Evolutionary conservation across 1,140 invertebrate species (phyloP).

Genomic region (Triops cancriformis): DNA sequence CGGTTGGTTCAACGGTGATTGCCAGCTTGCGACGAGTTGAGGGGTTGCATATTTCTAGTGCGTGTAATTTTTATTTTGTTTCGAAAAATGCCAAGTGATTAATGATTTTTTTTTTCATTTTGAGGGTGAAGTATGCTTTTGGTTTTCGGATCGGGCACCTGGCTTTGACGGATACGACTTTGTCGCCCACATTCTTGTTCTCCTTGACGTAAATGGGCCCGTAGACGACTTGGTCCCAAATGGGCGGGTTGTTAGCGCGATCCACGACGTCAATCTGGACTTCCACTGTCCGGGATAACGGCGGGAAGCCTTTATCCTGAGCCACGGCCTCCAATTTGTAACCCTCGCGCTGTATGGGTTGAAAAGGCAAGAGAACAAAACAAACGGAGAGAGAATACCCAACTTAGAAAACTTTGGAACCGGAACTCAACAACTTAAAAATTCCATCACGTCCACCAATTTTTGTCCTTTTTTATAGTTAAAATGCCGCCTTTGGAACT

Average conservation of each 20-base stretch:
- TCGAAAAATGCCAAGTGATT: background rate
- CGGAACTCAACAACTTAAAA: background rate
- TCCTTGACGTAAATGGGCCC: constrained; percentile 94
- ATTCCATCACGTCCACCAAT: background rate
- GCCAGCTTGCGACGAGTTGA: background rate
- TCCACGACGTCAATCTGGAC: constrained; percentile 96
- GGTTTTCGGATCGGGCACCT: constrained; percentile 53
- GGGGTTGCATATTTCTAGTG: background rate
- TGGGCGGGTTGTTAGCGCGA: constrained; percentile 90
- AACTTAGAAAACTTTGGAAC: background rate
- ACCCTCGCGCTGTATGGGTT: constrained; percentile 70
- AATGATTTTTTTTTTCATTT: background rate
- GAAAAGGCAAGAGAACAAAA: constrained; percentile 1
- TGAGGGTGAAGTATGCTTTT: constrained; percentile 42
- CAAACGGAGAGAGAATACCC: background rate
- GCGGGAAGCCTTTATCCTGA: constrained; percentile 88
- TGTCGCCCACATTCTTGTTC: constrained; percentile 90
- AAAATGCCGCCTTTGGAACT: too few relatives aligned
- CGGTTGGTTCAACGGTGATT: too few relatives aligned
- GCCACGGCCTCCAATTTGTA: constrained; percentile 95
- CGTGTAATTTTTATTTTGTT: background rate
- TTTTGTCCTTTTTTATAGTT: too few relatives aligned
- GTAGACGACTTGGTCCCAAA: constrained; percentile 92
- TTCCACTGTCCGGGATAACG: constrained; percentile 86
- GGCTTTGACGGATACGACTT: constrained; percentile 94